Conservation (phyloP, 1,140 invertebrate genomes). For the Drosophila mojavensis region DNA sequence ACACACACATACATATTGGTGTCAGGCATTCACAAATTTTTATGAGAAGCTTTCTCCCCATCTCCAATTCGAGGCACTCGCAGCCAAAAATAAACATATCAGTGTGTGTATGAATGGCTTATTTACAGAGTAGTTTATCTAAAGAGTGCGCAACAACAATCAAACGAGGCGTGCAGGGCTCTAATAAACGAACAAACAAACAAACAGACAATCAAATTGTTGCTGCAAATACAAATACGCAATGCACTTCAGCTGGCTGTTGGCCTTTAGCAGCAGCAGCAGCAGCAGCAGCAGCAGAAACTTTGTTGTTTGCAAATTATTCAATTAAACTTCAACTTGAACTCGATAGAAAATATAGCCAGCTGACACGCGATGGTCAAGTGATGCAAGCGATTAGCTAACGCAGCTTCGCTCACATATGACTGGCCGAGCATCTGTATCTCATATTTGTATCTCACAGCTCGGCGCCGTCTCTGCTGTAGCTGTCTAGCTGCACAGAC, state of each 20-base stretch:
- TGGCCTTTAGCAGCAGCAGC: conserved; percentile 3
- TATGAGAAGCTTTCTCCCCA: conserved; percentile 50
- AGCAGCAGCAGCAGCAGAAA: too few relatives aligned
- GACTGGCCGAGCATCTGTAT: conserved; percentile 24
- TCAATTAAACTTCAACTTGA: conserved; percentile 77
- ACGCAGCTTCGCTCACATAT: conserved; percentile 36
- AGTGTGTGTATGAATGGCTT: neutral
- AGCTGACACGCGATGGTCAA: conserved; percentile 49
- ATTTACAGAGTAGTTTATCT: neutral
- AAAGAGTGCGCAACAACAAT: conserved; percentile 26
- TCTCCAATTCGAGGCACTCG: conserved; percentile 30
- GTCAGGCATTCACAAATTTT: conserved; percentile 46
- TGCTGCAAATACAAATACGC: conserved; percentile 36
- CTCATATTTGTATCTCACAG: neutral
- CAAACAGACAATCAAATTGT: conserved; percentile 55
- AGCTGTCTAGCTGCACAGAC: conserved; percentile 1
- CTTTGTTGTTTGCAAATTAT: conserved; percentile 58
- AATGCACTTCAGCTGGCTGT: conserved; percentile 14
- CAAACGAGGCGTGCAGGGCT: conserved; percentile 48
- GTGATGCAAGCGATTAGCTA: conserved; percentile 68
- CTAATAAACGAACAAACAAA: conserved; percentile 58
- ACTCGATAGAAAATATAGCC: conserved; percentile 39
- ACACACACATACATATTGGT: conserved; percentile 8
- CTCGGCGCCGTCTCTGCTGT: neutral
- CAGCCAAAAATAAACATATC: neutral